phyloP scores from a whole-genome alignment of 92 coral and sea anemone species.

The Zoanthus gigantus region DNA sequence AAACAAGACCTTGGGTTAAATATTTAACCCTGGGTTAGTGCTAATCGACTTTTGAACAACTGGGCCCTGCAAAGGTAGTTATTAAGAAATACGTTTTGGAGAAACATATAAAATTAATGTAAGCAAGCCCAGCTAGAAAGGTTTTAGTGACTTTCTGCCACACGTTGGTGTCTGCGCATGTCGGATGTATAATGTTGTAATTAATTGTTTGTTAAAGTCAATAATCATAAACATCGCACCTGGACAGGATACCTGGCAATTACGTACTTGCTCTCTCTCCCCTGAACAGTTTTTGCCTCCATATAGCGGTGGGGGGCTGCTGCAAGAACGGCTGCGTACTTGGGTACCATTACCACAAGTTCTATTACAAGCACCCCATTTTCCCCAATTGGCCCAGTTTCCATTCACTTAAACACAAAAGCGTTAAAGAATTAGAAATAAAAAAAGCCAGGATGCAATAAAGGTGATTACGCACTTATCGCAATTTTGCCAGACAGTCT shows the following conservation, averaged over 20 bases:
- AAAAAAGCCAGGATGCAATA: no score
- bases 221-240: background rate
- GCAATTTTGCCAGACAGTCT: no score
- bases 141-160: no score
- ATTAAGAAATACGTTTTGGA: no score
- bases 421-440: background rate
- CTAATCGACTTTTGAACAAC: no score
- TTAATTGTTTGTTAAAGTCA: background rate
- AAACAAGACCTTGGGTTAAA: no score
- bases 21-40: no score
- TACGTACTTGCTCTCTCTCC: conserved; percentile 15
- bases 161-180: no score
- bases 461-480: no score
- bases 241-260: conserved; percentile 33
- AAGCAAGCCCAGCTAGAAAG: no score
- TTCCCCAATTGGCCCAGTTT: conserved; percentile 20
- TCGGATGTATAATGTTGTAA: background rate
- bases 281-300: conserved; percentile 30
- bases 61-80: no score
- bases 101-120: no score
- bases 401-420: conserved; percentile 3
- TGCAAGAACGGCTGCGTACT: conserved; percentile 9
- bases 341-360: conserved; percentile 44
- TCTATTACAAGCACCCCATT: conserved; percentile 32
- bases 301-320: background rate